Base-by-base conservation (phyloP, 1,140 invertebrate species). In the Leptestheria dahalacensis region DNA sequence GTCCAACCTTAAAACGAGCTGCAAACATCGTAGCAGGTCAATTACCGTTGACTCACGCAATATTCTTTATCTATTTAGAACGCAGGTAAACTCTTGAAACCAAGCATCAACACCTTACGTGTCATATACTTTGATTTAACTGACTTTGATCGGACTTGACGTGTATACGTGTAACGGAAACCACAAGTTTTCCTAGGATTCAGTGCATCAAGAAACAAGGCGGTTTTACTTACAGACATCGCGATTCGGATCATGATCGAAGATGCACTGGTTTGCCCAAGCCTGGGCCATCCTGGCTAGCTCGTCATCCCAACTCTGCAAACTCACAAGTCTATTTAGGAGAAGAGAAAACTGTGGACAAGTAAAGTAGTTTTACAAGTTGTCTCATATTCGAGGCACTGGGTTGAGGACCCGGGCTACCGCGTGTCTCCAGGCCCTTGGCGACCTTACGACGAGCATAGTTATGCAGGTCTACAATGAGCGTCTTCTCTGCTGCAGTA, bases 231-330 rank as follows among this genome's bases (percentile, higher is more conserved):
- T 72, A 83, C 82, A 69, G 64, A 79, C 77, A 80, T 75, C 66
- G 77, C 71, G 48, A 70, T 69, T 52, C 68, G 71, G 60, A 68
- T 91, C 88, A 67, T 92, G 89, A 4, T 75, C 76, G 48, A 86
- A 80, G 26, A 78, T 75, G 68, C 88, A 92, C 51, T n/a, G n/a
- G n/a, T n/a, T n/a, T n/a, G n/a, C n/a, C n/a, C n/a, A n/a, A n/a
- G n/a, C n/a, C n/a, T n/a, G n/a, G n/a, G n/a, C n/a, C n/a, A n/a
- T n/a, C n/a, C n/a, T n/a, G n/a, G n/a, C n/a, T n/a, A n/a, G n/a
- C 69, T 91, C 86, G 51, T 91, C 84, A 68, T 92, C 88, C 89
- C 89, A 92, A 65, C 81, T 74, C 83, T 85, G 62, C 9, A 55
- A 49, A 49, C 18, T 20, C 15, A 49, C 23, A 20, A 49, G 18